These are phyloP conservation scores for Ophion costatus DNA, from an alignment of 2,888 invertebrate genomes.

Conservation along the genomic window DNA sequence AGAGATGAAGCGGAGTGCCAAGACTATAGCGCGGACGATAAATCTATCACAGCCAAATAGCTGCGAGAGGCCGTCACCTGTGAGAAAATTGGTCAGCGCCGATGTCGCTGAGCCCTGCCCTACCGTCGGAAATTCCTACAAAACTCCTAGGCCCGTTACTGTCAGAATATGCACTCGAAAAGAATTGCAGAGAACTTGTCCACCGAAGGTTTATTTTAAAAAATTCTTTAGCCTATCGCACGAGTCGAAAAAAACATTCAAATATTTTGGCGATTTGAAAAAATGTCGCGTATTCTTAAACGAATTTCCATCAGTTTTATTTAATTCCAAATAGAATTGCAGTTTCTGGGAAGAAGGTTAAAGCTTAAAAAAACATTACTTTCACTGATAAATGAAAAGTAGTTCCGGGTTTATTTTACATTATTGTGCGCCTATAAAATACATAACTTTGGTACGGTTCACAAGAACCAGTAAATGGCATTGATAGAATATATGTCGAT, in stretches of 20 bases:
- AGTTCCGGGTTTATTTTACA: no score
- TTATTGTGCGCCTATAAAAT: no score
- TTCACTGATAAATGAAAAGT: no score
- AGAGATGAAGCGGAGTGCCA: conserved; percentile 73
- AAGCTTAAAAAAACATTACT: no score
- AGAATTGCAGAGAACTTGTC: conserved; percentile 76
- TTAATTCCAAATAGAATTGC: no score
- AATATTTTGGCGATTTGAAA: no score
- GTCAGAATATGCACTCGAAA: conserved; percentile 82
- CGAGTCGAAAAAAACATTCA: background rate
- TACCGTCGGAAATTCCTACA: conserved; percentile 53
- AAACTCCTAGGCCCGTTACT: conserved; percentile 73
- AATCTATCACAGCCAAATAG: conserved; percentile 78
- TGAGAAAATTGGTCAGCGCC: conserved; percentile 72
- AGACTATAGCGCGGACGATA: conserved; percentile 76
- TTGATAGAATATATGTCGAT: no score
- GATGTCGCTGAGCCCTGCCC: conserved; percentile 68
- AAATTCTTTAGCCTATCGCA: background rate
- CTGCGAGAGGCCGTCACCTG: conserved; percentile 70
- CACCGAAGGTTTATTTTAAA: conserved; percentile 68
- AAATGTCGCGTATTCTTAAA: no score
- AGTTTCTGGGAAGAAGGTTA: no score
- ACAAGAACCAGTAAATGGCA: no score
- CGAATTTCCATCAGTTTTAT: no score
- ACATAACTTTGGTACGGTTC: no score